phyloP scores from a whole-genome alignment of 2,113 vertebrate genomes.

The Jaculus jaculus region DNA sequence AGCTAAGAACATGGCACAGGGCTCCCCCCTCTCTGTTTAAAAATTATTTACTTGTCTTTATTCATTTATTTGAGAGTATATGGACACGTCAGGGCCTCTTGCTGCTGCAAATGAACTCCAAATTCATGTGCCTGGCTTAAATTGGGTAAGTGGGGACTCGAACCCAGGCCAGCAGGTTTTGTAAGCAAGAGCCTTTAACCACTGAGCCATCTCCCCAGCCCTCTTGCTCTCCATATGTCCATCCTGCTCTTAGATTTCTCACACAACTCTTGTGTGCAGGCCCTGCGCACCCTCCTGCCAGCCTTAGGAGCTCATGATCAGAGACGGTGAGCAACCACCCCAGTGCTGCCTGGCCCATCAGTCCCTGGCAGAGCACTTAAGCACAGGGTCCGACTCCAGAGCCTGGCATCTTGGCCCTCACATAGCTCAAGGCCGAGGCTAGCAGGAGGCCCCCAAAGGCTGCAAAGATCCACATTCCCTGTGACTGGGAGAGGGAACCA shows the following conservation, averaged over 20 bases:
- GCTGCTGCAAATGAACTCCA: no score
- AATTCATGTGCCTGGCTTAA: no score
- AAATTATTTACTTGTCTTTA: no score
- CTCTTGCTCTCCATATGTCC: not conserved
- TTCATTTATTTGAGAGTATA: no score
- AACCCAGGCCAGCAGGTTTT: no score
- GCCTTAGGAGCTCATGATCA: no score
- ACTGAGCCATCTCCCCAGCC: no score
- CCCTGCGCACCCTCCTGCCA: fast-evolving
- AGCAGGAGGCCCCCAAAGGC: not conserved
- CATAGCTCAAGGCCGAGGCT: not conserved
- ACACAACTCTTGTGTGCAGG: not conserved
- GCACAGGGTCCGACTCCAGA: not conserved
- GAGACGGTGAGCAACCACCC: not conserved
- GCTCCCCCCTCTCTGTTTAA: not conserved
- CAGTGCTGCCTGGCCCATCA: not conserved
- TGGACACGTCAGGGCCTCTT: no score
- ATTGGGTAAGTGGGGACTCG: no score
- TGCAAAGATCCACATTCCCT: not conserved
- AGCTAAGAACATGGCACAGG: not conserved
- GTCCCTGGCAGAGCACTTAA: not conserved
- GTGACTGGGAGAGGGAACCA: not conserved
- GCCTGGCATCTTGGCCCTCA: not conserved
- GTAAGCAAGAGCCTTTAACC: no score
- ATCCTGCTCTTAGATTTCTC: not conserved